Base-by-base conservation (phyloP, 2,888 invertebrate species). In the Crioceris asparagi region DNA sequence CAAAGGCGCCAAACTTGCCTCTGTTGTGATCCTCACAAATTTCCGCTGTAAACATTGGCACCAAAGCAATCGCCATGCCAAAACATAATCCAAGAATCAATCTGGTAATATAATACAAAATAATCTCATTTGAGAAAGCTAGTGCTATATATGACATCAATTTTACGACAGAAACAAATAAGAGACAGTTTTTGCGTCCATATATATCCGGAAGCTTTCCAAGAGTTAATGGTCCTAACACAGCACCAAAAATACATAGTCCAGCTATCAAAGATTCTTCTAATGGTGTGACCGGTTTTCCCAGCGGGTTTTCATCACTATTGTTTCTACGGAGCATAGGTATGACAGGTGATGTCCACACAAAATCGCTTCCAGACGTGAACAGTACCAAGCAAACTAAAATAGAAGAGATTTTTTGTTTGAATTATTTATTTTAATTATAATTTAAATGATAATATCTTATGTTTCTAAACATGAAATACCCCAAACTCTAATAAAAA, bases 331-430 rank as follows among this genome's bases (percentile, higher is more conserved):
- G 10, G 2, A 34, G 17, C 15, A 19, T 21, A 4, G 19, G 15
- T 2, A 38, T 16, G 1, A 18, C 34, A 19, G 38, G 25, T 12
- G 34, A 38, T 17, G 34, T 21, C 38, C 38, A 38, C n/a, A n/a
- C n/a, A n/a, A n/a, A n/a, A n/a, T n/a, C n/a, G n/a, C n/a, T n/a
- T n/a, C n/a, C n/a, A n/a, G n/a, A n/a, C n/a, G n/a, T n/a, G n/a
- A n/a, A n/a, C n/a, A n/a, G n/a, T n/a, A n/a, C n/a, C n/a, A n/a
- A n/a, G n/a, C n/a, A n/a, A n/a, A n/a, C n/a, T n/a, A n/a, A n/a
- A n/a, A n/a, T n/a, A n/a, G n/a, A n/a, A n/a, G n/a, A n/a, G n/a
- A n/a, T n/a, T n/a, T n/a, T n/a, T n/a, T n/a, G n/a, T n/a, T n/a
- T n/a, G n/a, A n/a, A n/a, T n/a, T n/a, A n/a, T n/a, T n/a, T n/a